Base-by-base conservation (phyloP, 2,888 invertebrate species). In the Emmelina monodactyla region DNA sequence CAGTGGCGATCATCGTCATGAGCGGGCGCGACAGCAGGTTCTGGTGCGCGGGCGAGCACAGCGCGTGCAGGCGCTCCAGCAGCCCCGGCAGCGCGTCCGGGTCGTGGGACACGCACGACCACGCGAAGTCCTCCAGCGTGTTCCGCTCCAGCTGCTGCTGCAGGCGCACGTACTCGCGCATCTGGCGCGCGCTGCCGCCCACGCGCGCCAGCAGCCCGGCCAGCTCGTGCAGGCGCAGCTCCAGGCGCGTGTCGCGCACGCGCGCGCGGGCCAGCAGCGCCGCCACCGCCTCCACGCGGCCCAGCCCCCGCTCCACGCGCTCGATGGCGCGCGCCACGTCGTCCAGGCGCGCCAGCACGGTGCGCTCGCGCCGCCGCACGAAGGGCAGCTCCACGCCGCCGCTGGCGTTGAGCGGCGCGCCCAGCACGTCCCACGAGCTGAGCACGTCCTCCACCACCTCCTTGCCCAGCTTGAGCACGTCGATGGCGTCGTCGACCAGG, bases 61-160 rank as follows among this genome's bases (percentile, higher is more conserved):
- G 71, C 3, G 83, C 66, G 57, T 89, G 87, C 22, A 91, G 80
- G 6, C 84, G 75, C 53, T 88, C 87, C 48, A 91, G 60, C 14
- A 88, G 53, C 40, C 85, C 84, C 16, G 85, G 83, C 35, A 91
- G 69, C 2, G 88, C 87, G 30, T 83, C 73, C 0, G 84, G 68
- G 48, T 84, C 84, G 47, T 87, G 88, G 1, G 89, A 86, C 2
- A 90, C 86, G 28, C 86, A 86, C 67, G 83, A 84, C 44, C 75
- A 78, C 0, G 91, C 89, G 54, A 91, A 91, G 51, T 86, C 83
- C 52, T 88, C 78, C 43, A 91, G 54, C 4, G 92, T 92, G 39
- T 75, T 72, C 42, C 71, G 58, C 56, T 91, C 88, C 44, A 86
- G 66, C 38, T 73, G 73, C 19, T 75, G 62, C 43, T 80, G 75